A percentile compares a stretch with the other conserved stretches of the same genome.
These are phyloP conservation scores for Ectropis crepuscularia DNA, from an alignment of 2,888 invertebrate genomes.

Conservation along the genomic window DNA sequence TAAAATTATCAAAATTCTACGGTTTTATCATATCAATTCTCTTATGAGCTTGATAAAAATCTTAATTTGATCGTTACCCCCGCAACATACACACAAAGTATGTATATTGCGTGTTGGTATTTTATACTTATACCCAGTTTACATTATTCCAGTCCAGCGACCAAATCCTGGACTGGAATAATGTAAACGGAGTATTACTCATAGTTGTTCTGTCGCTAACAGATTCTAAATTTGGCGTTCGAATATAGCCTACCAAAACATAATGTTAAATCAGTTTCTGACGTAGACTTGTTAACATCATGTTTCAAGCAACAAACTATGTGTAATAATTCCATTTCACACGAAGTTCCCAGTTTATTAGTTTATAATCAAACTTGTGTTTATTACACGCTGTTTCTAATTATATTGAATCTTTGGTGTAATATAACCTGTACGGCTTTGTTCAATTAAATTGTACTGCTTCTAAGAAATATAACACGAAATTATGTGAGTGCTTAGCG, in stretches of 20 bases:
- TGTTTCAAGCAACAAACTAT: slow-evolving; percentile 34
- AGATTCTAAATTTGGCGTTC: too few species aligned
- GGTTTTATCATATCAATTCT: too few species aligned
- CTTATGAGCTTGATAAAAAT: too few species aligned
- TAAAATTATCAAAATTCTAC: too few species aligned
- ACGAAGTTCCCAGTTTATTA: slow-evolving; percentile 36
- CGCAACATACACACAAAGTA: too few species aligned
- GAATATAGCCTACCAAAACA: slow-evolving; percentile 8
- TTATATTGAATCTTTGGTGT: slow-evolving; percentile 38
- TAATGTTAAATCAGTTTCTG: slow-evolving; percentile 26
- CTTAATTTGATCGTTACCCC: too few species aligned
- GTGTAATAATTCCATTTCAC: slow-evolving; percentile 38
- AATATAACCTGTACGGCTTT: slow-evolving; percentile 31
- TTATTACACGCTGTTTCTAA: slow-evolving; percentile 32
- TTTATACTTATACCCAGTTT: too few species aligned
- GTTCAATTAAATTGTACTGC: slow-evolving; percentile 28
- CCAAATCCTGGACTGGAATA: too few species aligned
- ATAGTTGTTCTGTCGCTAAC: background rate
- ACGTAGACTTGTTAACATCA: slow-evolving; percentile 18
- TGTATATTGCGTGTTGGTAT: too few species aligned
- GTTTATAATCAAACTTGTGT: slow-evolving; percentile 41
- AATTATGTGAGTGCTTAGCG: slow-evolving; percentile 15
- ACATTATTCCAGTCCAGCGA: too few species aligned
- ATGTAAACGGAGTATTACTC: background rate
- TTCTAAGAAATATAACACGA: slow-evolving; percentile 18